A percentile compares a stretch with the other conserved stretches of the same genome.
These are phyloP conservation scores for Penaeus vannamei DNA, from an alignment of 1,140 invertebrate species.

Conservation along the genomic window DNA sequence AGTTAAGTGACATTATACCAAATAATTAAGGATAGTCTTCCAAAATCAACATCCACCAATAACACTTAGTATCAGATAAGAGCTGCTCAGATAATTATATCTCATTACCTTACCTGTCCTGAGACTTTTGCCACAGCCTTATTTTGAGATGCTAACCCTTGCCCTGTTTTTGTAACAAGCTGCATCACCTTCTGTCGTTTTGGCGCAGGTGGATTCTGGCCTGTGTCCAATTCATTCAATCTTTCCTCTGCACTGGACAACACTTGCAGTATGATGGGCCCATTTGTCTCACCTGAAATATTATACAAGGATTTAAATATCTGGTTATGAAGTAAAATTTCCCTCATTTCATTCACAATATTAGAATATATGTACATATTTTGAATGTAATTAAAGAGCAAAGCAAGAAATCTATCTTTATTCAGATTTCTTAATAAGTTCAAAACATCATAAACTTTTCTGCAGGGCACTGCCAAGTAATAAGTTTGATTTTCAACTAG, in stretches of 20 bases:
- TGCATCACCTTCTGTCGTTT: constrained; percentile 56
- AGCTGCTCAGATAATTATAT: no score
- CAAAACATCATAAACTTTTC: no score
- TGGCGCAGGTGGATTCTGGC: background rate
- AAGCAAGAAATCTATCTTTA: no score
- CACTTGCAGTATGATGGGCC: constrained; percentile 52
- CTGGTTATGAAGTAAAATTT: background rate
- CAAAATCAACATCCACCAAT: no score
- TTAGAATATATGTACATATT: no score
- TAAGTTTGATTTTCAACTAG: no score
- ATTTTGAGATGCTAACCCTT: background rate
- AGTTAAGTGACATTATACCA: no score
- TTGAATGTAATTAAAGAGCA: no score
- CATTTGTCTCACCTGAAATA: constrained; percentile 52
- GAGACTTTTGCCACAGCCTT: constrained; percentile 32
- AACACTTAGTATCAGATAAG: no score
- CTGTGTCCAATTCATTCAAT: constrained; percentile 22
- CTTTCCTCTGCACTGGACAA: constrained; percentile 39
- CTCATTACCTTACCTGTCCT: constrained; percentile 42
- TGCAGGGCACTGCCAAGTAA: no score
- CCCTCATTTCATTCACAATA: background rate
- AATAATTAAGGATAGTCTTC: no score
- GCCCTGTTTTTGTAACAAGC: constrained; percentile 45
- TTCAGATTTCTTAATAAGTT: no score
- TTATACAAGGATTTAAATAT: background rate